Base-by-base conservation (phyloP, 2,888 invertebrate species). In the Pyrocoelia pectoralis region DNA sequence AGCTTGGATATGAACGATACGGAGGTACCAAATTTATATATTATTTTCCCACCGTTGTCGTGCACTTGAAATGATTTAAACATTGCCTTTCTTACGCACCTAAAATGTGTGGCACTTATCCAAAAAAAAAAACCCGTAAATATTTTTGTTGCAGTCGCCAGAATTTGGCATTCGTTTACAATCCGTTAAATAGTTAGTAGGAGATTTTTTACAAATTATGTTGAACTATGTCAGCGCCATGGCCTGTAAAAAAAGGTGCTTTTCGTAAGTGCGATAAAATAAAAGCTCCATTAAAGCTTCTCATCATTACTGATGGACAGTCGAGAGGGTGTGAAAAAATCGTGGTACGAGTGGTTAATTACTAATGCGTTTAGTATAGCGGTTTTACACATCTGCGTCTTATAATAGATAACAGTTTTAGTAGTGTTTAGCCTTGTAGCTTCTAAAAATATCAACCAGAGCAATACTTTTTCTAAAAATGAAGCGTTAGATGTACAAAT, bases 151-250 rank as follows among this genome's bases (percentile, higher is more conserved):
- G 9, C n/a, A 6, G 8, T 33, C 33, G 33, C 10, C 8, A 33
- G 8, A n/a, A n/a, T 33, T 33, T 49, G 12, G 33, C 28, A 40
- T 33, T 29, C 49, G 54, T 54, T 49, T 13, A 46, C 38, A 43
- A 28, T 46, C 46, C 33, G 8, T 15, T 15, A 15, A 15, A 2
- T 43, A 43, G 17, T 43, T 38, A 38, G 38, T 38, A 3, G 82
- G 41, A 38, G 33, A 29, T 46, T 9, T 14, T 51, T 33, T 33
- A 2, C 33, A 33, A 33, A 24, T 24, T 24, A 24, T 24, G 24
- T 24, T 3, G 2, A 33, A 56, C 48, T 40, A 86, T 86, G 86
- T 85, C 83, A 67, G 89, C 87, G 74, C 91, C 91, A 79, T 91
- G 92, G 92, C 89, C 90, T 69, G 87, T 92, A 72, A 86, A 85